These are phyloP conservation scores for Armadillidium nasatum DNA, from an alignment of 1,140 invertebrate species.

Conservation along the genomic window DNA sequence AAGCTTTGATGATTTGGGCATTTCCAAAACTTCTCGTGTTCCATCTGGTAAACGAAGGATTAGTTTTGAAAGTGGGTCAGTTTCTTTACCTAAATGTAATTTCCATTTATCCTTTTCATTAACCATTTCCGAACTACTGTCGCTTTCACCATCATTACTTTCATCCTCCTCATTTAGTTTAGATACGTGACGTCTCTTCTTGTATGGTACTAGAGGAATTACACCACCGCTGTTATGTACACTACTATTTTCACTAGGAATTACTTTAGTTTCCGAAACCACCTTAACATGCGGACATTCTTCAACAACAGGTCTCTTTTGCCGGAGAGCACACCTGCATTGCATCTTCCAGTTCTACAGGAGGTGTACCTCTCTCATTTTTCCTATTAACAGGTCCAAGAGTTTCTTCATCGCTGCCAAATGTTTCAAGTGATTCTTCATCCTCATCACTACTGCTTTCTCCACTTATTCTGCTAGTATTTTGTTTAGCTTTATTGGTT, in stretches of 20 bases:
- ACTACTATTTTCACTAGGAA: constrained; percentile 18
- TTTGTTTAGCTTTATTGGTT: constrained; percentile 18
- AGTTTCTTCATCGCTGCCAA: constrained; percentile 44
- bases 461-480: constrained; percentile 23
- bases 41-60: constrained; percentile 53
- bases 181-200: too few relatives aligned
- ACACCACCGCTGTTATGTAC: neutral
- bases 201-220: too few relatives aligned
- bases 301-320: neutral
- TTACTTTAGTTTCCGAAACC: neutral
- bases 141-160: constrained; percentile 5
- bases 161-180: neutral
- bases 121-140: constrained; percentile 3
- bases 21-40: constrained; percentile 49
- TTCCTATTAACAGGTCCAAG: constrained; percentile 18
- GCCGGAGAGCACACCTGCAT: neutral
- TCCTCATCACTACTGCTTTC: constrained; percentile 35
- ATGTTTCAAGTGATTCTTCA: constrained; percentile 50
- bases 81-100: constrained; percentile 45
- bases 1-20: constrained; percentile 52
- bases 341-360: constrained; percentile 9
- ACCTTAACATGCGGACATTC: too few relatives aligned
- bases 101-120: constrained; percentile 43
- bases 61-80: constrained; percentile 49
- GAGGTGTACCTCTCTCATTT: constrained; percentile 24